phyloP scores from a whole-genome alignment of 2,888 invertebrate species.

The Petrolisthes manimaculis region DNA sequence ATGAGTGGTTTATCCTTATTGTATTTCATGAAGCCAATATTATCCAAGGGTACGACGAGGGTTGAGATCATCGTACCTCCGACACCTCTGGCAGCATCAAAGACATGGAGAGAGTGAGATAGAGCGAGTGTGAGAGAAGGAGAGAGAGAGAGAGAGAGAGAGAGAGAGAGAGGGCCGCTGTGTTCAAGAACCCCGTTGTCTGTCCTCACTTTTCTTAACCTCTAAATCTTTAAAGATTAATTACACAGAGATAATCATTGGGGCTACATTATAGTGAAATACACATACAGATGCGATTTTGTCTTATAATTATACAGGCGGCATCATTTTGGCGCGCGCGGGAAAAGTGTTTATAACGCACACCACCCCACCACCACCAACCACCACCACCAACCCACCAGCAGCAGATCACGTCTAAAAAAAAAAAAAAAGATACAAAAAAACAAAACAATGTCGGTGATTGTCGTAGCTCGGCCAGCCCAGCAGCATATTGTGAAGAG shows the following conservation, averaged over 20 bases:
- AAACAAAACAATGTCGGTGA: slow-evolving; percentile 42
- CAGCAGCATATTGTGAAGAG: slow-evolving; percentile 54
- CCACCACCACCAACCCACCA: no score
- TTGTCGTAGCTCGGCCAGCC: slow-evolving; percentile 26
- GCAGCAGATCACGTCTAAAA: neutral
- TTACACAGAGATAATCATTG: neutral
- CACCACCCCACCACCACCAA: no score
- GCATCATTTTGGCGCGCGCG: neutral
- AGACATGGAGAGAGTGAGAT: slow-evolving; percentile 31
- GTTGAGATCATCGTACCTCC: slow-evolving; percentile 40
- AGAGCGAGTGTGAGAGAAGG: neutral
- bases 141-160: slow-evolving; percentile 45
- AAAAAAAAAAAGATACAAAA: no score
- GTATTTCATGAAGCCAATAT: slow-evolving; percentile 54
- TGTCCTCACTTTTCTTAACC: slow-evolving; percentile 24
- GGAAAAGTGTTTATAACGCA: neutral
- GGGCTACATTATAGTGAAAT: no score
- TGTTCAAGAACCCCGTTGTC: slow-evolving; percentile 33
- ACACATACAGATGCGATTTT: neutral
- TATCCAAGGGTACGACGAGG: neutral
- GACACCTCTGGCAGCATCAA: slow-evolving; percentile 36
- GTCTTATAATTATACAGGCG: neutral
- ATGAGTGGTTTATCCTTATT: slow-evolving; percentile 31
- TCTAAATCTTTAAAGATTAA: neutral
- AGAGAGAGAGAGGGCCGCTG: slow-evolving; percentile 39